Conservation (phyloP, 2,888 invertebrate genomes). For the Eristalis intricaria region DNA sequence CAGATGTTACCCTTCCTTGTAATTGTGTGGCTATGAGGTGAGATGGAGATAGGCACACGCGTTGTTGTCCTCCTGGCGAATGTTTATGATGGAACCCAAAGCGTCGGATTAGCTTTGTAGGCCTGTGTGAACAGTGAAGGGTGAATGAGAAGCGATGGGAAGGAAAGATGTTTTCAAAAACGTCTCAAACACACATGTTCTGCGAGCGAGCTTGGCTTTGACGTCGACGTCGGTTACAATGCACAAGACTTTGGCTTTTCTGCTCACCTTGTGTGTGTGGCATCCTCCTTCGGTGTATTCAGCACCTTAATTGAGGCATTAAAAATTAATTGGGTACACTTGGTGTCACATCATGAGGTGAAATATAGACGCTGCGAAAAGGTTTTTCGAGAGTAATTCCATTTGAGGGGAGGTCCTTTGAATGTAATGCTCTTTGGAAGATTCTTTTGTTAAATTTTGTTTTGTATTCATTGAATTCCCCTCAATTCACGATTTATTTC, state of each 20-base stretch:
- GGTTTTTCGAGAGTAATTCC: too few relatives aligned
- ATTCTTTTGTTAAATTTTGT: too few relatives aligned
- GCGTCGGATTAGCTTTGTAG: constrained; percentile 12
- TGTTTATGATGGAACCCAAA: background rate
- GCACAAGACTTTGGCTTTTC: background rate
- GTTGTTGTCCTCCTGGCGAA: background rate
- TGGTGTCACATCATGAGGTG: background rate
- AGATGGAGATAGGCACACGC: constrained; percentile 37
- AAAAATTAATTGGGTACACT: background rate
- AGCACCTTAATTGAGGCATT: background rate
- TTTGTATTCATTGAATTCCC: too few relatives aligned
- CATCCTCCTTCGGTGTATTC: background rate
- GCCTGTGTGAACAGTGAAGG: background rate
- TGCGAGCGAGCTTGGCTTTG: background rate
- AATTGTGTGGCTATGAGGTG: constrained; percentile 32
- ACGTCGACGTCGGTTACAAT: background rate
- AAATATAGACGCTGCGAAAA: background rate
- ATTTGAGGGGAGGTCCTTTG: too few relatives aligned
- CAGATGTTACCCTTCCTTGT: constrained; percentile 19
- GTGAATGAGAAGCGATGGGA: background rate
- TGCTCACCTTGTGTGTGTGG: background rate
- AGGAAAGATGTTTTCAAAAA: background rate
- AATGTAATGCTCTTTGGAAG: too few relatives aligned
- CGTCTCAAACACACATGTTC: background rate
- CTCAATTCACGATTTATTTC: too few relatives aligned